Conservation (phyloP, 2,797 vertebrate species). For the Miichthys miiuy region DNA sequence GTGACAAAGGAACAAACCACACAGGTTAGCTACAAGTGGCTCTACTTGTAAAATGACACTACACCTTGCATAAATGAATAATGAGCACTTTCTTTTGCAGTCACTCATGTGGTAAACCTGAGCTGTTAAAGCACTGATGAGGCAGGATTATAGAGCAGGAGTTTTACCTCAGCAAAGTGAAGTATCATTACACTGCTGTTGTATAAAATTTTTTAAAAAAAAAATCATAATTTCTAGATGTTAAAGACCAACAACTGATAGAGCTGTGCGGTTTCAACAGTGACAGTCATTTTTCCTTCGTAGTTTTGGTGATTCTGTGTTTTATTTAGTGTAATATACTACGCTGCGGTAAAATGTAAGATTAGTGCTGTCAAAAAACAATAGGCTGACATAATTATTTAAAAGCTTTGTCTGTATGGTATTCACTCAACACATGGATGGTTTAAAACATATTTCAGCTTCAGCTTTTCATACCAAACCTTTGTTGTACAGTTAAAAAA, state of each 20-base stretch:
- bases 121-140: slow-evolving; percentile 66
- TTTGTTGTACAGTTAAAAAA: slow-evolving; percentile 1
- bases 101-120: slow-evolving; percentile 75
- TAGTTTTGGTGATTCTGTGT: slow-evolving; percentile 10
- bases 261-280: slow-evolving; percentile 14
- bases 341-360: not conserved
- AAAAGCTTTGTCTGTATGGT: not conserved
- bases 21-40: slow-evolving; percentile 49
- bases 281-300: not conserved
- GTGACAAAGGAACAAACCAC: slow-evolving; percentile 51
- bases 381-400: not conserved
- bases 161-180: slow-evolving; percentile 38
- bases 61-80: slow-evolving; percentile 71
- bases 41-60: slow-evolving; percentile 68
- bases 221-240: slow-evolving; percentile 27
- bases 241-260: slow-evolving; percentile 15
- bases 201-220: slow-evolving; percentile 23
- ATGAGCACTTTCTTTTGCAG: slow-evolving; percentile 77
- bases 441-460: not conserved
- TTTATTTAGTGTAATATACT: slow-evolving; percentile 20
- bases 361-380: not conserved
- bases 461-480: not conserved
- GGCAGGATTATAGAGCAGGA: slow-evolving; percentile 17
- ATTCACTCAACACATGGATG: not conserved
- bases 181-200: slow-evolving; percentile 30